Evolutionary conservation across 2,888 invertebrate genomes (phyloP).

Genomic region (Ellobium chinense): DNA sequence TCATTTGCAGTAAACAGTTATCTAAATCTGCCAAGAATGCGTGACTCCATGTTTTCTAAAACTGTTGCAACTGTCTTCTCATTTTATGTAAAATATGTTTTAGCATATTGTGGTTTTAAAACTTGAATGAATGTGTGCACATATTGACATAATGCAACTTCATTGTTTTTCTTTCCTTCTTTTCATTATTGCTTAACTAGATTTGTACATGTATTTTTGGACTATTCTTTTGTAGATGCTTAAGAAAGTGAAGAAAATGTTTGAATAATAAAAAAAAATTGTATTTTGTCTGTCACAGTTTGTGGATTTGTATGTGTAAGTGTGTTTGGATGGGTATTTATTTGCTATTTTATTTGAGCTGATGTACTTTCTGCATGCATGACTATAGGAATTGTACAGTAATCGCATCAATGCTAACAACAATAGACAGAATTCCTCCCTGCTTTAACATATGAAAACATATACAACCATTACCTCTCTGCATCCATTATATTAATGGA

Average conservation of each 20-base stretch:
- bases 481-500: not conserved
- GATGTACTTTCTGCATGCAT: not conserved
- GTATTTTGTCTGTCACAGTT: not conserved
- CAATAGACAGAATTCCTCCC: not conserved
- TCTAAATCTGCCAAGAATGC: too few species aligned
- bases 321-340: not conserved
- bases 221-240: constrained; percentile 30
- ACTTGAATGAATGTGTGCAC: not conserved
- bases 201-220: constrained; percentile 30
- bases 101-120: too few species aligned
- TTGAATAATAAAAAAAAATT: constrained; percentile 2
- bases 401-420: not conserved
- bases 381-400: not conserved
- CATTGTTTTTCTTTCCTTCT: not conserved
- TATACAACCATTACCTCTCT: too few species aligned
- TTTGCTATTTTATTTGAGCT: not conserved
- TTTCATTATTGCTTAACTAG: constrained; percentile 15
- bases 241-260: constrained; percentile 25
- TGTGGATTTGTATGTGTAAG: constrained; percentile 3
- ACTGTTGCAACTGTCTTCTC: too few species aligned
- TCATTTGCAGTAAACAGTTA: too few species aligned
- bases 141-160: constrained; percentile 31
- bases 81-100: too few species aligned
- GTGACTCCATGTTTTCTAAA: too few species aligned
- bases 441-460: too few species aligned